phyloP scores from a whole-genome alignment of 35 echinoderm and acorn worm species.

The Patiria miniata region DNA sequence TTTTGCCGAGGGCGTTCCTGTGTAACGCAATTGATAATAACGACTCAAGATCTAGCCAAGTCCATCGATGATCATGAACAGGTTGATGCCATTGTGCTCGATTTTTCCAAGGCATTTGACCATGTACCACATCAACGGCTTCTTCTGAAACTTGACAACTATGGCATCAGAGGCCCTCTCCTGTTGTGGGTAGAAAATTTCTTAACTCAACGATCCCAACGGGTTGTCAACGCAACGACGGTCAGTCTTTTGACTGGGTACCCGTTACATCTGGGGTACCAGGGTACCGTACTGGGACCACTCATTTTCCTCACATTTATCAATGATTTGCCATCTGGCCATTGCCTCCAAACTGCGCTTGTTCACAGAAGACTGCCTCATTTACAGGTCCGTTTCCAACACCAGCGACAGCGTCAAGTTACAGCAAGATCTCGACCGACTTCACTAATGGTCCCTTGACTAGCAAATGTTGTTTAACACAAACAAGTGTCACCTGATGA shows the following conservation, averaged over 20 bases:
- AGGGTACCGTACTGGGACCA: constrained; percentile 69
- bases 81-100: not conserved
- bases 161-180: not conserved
- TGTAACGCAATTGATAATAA: not conserved
- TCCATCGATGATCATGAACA: not conserved
- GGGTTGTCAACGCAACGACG: constrained; percentile 37
- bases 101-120: not conserved
- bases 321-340: constrained; percentile 5
- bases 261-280: constrained; percentile 60
- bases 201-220: constrained; percentile 19
- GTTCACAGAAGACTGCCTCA: constrained; percentile 68
- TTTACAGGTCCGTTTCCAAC: constrained; percentile 36
- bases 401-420: constrained; percentile 33
- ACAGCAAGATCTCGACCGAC: constrained; percentile 56
- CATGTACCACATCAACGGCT: not conserved
- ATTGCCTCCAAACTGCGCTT: constrained; percentile 24
- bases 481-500: constrained; percentile 42
- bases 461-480: constrained; percentile 66
- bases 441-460: constrained; percentile 39
- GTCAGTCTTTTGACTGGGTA: constrained; percentile 35
- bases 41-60: not conserved
- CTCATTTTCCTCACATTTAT: constrained; percentile 50
- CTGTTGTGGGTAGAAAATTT: not conserved
- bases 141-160: not conserved
- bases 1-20: not conserved